Percentiles rank a stretch among this genome's conserved stretches.
These are phyloP conservation scores for Proterorhinus semilunaris DNA, from an alignment of 2,113 vertebrate species.

Conservation along the genomic window DNA sequence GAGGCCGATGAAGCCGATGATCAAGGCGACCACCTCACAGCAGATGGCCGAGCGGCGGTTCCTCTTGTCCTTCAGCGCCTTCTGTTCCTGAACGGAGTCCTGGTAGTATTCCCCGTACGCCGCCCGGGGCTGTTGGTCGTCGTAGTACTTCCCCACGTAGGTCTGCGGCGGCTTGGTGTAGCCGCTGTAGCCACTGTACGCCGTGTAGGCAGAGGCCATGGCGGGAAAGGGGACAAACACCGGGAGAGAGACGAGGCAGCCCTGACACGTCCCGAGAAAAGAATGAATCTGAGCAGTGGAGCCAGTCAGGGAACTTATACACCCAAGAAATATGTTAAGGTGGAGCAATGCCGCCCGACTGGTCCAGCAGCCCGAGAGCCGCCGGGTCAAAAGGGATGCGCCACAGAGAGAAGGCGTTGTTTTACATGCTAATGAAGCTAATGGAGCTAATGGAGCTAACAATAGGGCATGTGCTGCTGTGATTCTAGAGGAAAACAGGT, in stretches of 20 bases:
- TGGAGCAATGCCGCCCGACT: constrained; percentile 65
- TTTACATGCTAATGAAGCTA: constrained; percentile 28
- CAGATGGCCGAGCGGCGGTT: constrained; percentile 51
- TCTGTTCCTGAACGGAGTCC: constrained; percentile 64
- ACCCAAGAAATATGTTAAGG: constrained; percentile 58
- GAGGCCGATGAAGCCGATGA: constrained; percentile 82
- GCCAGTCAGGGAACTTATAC: constrained; percentile 56
- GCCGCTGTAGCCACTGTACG: constrained; percentile 68
- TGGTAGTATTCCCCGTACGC: constrained; percentile 34
- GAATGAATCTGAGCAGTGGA: constrained; percentile 43
- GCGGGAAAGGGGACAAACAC: background rate
- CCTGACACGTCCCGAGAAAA: background rate
- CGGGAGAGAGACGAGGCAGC: background rate
- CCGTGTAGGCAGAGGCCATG: constrained; percentile 49
- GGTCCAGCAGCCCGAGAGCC: constrained; percentile 62
- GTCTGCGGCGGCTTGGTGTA: constrained; percentile 61
- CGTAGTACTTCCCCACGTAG: constrained; percentile 55
- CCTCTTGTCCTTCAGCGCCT: constrained; percentile 67
- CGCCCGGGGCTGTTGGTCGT: constrained; percentile 47
- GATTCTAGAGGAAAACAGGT: background rate
- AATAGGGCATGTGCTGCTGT: background rate
- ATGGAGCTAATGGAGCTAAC: constrained; percentile 20
- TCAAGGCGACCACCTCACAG: constrained; percentile 81
- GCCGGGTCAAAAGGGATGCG: constrained; percentile 18
- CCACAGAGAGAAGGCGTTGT: constrained; percentile 41